Evolutionary conservation across 2,888 invertebrate species (phyloP), one percentile per base, ranked within the genome.

Genomic region (Phyllotreta cruciferae): DNA sequence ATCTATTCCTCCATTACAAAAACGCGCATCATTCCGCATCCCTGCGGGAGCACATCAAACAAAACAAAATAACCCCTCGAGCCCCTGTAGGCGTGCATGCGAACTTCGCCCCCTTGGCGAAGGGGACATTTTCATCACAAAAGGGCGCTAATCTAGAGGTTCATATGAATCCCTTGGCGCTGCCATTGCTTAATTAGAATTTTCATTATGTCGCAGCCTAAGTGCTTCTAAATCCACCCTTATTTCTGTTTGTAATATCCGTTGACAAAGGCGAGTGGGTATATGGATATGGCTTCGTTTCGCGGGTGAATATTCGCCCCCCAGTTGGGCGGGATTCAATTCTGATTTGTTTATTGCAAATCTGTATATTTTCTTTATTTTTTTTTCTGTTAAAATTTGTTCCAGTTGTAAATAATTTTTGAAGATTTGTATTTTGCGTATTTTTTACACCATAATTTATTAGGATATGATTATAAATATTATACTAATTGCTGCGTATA

Each of bases 141-240:
- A 64, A 61, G 64, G 64, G 64, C 52, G 64, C 64, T 56, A 64
- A 64, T 64, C 61, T 53, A 49, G 49, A 60, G 47, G 36, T 60
- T 36, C 63, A 63, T 24, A 24, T 62, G 53, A 44, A 55, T 50
- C 57, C 67, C 67, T 45, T 24, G 55, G 10, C 38, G 24, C 39
- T 41, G 63, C 62, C 56, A 56, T 58, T 57, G 63, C 62, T 63
- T 69, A 72, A 72, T 72, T 72, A 72, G 66, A 68, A 69, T 71
- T 71, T 70, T 69, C 70, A 70, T 69, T 69, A 67, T 66, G 63
- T 66, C 63, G 52, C 56, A 56, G 45, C 56, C 42, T 56, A 56
- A 64, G 60, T 56, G 64, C 52, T 37, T 57, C 44, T 49, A 36
- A 11, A 52, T 53, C 53, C 44, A 50, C 50, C 56, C 56, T 56